phyloP scores from a whole-genome alignment of 1,140 invertebrate species.

The Diprion similis region DNA sequence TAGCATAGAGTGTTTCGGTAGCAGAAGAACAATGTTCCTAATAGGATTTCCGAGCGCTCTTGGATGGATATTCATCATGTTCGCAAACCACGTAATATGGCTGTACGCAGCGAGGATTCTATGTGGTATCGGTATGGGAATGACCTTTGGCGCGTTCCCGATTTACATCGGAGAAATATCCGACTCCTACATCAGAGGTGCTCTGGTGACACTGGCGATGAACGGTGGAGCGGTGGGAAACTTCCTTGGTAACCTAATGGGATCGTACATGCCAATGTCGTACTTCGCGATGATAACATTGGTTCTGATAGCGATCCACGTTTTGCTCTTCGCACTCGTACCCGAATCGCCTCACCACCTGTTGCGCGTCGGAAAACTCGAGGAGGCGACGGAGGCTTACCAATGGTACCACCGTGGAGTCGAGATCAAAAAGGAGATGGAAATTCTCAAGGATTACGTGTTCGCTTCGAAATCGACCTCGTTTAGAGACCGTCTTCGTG shows the following conservation, averaged over 20 bases:
- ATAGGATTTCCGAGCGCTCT: slow-evolving; percentile 52
- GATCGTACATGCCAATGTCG: neutral
- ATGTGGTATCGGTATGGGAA: slow-evolving; percentile 63
- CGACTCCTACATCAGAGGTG: slow-evolving; percentile 65
- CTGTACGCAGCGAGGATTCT: slow-evolving; percentile 63
- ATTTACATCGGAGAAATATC: slow-evolving; percentile 66
- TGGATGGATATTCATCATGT: slow-evolving; percentile 62
- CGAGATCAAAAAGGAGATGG: slow-evolving; percentile 1
- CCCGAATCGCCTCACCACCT: slow-evolving; percentile 10
- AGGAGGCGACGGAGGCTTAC: neutral
- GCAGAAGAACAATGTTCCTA: slow-evolving; percentile 45
- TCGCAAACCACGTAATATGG: slow-evolving; percentile 48
- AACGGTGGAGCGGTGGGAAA: neutral
- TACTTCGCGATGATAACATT: neutral
- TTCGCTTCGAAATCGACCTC: neutral
- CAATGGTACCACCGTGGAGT: neutral
- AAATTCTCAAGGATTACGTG: neutral
- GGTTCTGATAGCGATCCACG: neutral
- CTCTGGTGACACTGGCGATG: slow-evolving; percentile 54
- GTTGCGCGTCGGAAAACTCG: neutral
- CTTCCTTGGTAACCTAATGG: slow-evolving; percentile 1
- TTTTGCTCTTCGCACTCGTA: neutral
- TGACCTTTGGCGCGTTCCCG: slow-evolving; percentile 61
- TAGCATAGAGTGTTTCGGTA: neutral
- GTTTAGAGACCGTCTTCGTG: neutral